Evolutionary conservation across 2,888 invertebrate genomes (phyloP).

Genomic region (Trachelus troglodyta): DNA sequence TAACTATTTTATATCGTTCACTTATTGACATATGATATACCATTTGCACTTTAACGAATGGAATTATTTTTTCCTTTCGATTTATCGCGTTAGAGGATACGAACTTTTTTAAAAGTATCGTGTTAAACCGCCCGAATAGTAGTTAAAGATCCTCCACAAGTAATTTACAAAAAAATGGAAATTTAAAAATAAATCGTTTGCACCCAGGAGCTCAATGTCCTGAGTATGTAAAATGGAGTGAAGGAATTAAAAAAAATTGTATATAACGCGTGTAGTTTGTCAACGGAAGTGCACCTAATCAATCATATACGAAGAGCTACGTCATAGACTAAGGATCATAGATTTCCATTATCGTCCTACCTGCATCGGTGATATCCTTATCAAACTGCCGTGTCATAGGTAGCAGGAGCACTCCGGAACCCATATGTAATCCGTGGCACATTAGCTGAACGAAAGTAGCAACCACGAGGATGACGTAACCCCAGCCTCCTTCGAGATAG

Average conservation of each 20-base stretch:
- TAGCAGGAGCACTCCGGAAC: slow-evolving; percentile 68
- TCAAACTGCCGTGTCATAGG: slow-evolving; percentile 33
- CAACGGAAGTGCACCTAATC: neutral
- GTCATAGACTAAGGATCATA: too few species aligned
- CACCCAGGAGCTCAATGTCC: neutral
- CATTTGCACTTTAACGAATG: too few species aligned
- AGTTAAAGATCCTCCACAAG: neutral
- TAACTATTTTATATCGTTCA: too few species aligned
- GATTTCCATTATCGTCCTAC: slow-evolving; percentile 30
- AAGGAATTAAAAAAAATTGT: too few species aligned
- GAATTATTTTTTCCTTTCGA: neutral
- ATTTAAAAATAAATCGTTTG: neutral
- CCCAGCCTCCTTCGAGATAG: slow-evolving; percentile 90
- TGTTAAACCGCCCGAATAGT: neutral
- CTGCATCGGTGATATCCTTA: slow-evolving; percentile 34
- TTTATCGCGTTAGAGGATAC: neutral
- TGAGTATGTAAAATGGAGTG: neutral
- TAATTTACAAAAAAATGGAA: neutral
- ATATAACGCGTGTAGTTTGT: neutral
- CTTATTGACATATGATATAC: too few species aligned
- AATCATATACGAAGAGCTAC: neutral
- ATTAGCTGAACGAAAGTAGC: slow-evolving; percentile 79
- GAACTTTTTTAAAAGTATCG: neutral
- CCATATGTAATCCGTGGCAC: slow-evolving; percentile 79
- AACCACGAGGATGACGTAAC: slow-evolving; percentile 81